Percentiles rank a stretch among this genome's conserved stretches.
Conservation (phyloP, 2,888 invertebrate species). For the Platypus cylindrus region DNA sequence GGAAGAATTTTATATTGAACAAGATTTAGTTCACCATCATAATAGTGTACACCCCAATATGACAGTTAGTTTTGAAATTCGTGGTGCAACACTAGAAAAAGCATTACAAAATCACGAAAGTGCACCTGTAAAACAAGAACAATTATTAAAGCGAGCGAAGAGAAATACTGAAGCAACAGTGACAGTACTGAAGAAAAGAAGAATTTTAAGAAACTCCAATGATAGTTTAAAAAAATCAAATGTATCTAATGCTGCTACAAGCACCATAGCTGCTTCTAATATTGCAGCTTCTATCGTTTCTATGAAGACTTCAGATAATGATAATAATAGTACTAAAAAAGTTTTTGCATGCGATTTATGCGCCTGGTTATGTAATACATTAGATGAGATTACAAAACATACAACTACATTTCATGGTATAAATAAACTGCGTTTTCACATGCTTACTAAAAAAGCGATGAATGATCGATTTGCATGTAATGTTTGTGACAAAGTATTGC, state of each 20-base stretch:
- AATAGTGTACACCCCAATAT: conserved; percentile 13
- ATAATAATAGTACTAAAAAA: conserved; percentile 19
- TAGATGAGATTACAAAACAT: conserved; percentile 14
- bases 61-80: conserved; percentile 7
- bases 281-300: no score
- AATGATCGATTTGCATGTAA: conserved; percentile 19
- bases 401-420: conserved; percentile 13
- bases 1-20: conserved; percentile 23
- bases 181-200: conserved; percentile 2
- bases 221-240: no score
- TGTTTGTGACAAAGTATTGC: conserved; percentile 26
- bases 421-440: conserved; percentile 13
- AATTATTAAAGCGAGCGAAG: not conserved
- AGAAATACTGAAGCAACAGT: not conserved
- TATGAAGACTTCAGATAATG: conserved; percentile 16
- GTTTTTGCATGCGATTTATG: conserved; percentile 21
- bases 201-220: no score
- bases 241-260: no score
- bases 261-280: no score
- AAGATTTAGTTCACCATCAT: conserved; percentile 26
- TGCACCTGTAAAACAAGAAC: conserved; percentile 4
- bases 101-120: conserved; percentile 12
- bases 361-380: conserved; percentile 15
- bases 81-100: conserved; percentile 15
- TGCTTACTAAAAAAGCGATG: conserved; percentile 8